Conservation (phyloP, 1,140 invertebrate species). For the Cydia fagiglandana region DNA sequence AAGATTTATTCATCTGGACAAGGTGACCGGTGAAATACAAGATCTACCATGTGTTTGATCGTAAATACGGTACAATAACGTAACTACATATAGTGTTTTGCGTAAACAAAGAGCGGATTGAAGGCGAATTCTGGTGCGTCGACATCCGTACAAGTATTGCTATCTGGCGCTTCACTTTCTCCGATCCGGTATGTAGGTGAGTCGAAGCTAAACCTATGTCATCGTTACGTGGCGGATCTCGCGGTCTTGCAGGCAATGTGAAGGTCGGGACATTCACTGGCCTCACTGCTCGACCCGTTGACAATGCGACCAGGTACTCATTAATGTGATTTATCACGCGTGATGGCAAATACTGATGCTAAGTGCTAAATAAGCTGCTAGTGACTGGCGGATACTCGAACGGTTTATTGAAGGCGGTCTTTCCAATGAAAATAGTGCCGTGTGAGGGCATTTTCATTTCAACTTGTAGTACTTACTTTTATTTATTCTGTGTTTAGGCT, state of each 20-base stretch:
- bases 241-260: slow-evolving; percentile 53
- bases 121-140: no score
- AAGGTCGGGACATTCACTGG: slow-evolving; percentile 62
- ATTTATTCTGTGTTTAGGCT: no score
- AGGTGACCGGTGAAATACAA: no score
- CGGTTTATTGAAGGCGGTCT: not conserved
- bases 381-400: not conserved
- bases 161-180: slow-evolving; percentile 44
- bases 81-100: no score
- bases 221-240: slow-evolving; percentile 54
- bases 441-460: no score
- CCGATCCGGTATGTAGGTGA: slow-evolving; percentile 40
- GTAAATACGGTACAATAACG: no score
- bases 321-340: slow-evolving; percentile 15
- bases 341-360: slow-evolving; percentile 6
- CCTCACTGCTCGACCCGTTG: slow-evolving; percentile 38
- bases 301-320: slow-evolving; percentile 26
- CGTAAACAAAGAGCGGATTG: no score
- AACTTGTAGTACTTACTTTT: no score
- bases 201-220: slow-evolving; percentile 43
- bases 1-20: no score
- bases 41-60: no score
- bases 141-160: not conserved
- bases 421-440: no score
- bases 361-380: not conserved